A percentile compares a stretch with the other conserved stretches of the same genome.
These are phyloP conservation scores for Hiodon tergisus DNA, from an alignment of 2,113 vertebrate genomes.

Conservation along the genomic window DNA sequence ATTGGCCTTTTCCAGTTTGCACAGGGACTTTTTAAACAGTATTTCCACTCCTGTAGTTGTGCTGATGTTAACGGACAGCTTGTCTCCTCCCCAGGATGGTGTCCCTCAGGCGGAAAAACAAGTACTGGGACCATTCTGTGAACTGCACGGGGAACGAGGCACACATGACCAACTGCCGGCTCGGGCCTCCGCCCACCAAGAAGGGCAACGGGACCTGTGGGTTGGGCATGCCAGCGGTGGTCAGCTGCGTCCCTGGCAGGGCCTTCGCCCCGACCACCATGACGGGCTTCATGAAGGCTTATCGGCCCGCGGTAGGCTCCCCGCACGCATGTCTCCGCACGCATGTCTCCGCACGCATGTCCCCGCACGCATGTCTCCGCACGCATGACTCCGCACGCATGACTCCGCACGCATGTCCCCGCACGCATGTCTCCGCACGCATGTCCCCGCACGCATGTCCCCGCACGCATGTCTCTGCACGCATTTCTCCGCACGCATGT, in stretches of 20 bases:
- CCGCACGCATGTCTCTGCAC: too few relatives aligned
- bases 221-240: conserved; percentile 75
- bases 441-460: background rate
- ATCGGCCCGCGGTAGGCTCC: conserved; percentile 77
- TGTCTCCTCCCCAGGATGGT: conserved; percentile 60
- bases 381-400: background rate
- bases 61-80: too few relatives aligned
- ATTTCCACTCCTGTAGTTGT: too few relatives aligned
- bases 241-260: conserved; percentile 83
- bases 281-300: conserved; percentile 81
- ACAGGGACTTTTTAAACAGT: too few relatives aligned
- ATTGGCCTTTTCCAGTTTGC: too few relatives aligned
- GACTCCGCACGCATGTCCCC: background rate
- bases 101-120: conserved; percentile 76
- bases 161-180: conserved; percentile 75
- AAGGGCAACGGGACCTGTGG: conserved; percentile 71
- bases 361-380: background rate
- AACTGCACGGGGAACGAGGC: conserved; percentile 84
- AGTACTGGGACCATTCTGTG: conserved; percentile 79
- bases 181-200: conserved; percentile 53
- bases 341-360: too few relatives aligned
- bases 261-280: conserved; percentile 76
- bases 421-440: background rate
- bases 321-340: too few relatives aligned
- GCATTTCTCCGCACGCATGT: background rate